These are phyloP conservation scores for Sarcophaga caerulescens DNA, from an alignment of 2,888 invertebrate species.

Conservation along the genomic window DNA sequence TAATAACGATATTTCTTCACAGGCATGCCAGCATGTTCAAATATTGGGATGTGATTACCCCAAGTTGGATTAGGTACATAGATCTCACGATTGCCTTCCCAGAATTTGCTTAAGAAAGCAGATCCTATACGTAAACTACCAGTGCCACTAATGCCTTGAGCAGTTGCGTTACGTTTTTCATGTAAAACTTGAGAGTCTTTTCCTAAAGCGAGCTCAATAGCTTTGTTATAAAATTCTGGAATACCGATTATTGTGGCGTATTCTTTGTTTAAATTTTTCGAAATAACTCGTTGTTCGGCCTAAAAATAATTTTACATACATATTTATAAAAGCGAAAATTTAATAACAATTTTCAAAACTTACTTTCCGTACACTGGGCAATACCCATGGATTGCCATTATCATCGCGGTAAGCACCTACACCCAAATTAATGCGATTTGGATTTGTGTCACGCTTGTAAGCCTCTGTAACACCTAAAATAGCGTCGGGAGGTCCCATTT, in stretches of 20 bases:
- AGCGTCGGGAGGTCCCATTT: conserved; percentile 98
- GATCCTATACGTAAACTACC: conserved; percentile 97
- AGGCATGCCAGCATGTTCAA: conserved; percentile 92
- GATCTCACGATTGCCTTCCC: conserved; percentile 89
- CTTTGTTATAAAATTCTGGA: conserved; percentile 90
- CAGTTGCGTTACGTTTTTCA: conserved; percentile 87
- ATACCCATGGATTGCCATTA: conserved; percentile 96
- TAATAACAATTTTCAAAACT: conserved; percentile 49
- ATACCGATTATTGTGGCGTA: conserved; percentile 96
- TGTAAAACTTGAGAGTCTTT: conserved; percentile 86
- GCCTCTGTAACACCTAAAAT: conserved; percentile 99
- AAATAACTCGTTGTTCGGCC: conserved; percentile 90
- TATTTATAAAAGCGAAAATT: neutral
- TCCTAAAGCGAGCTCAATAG: conserved; percentile 94
- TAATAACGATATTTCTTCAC: conserved; percentile 97
- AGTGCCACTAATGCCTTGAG: conserved; percentile 97
- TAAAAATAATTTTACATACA: conserved; percentile 75
- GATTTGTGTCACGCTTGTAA: conserved; percentile 92
- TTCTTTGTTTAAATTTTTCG: conserved; percentile 92
- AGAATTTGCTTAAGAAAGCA: conserved; percentile 91
- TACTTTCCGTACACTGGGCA: conserved; percentile 92
- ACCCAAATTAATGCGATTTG: conserved; percentile 98
- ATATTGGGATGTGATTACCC: conserved; percentile 98
- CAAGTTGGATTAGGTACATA: conserved; percentile 97
- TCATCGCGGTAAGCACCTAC: conserved; percentile 99